These are phyloP conservation scores for Diorhabda sublineata DNA, from an alignment of 1,140 invertebrate genomes.

Conservation along the genomic window DNA sequence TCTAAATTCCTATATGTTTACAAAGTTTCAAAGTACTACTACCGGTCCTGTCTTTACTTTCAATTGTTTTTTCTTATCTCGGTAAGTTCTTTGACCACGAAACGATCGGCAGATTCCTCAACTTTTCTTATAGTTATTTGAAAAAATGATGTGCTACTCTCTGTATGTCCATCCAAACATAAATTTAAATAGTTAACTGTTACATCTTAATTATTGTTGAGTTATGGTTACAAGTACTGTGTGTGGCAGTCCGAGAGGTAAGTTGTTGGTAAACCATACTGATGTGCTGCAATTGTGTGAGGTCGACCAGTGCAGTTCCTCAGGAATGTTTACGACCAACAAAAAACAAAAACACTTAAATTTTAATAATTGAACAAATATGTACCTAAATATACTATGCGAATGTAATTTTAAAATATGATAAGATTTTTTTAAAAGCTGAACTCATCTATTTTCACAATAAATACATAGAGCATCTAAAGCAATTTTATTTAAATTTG, in stretches of 20 bases:
- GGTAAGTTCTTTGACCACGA: background rate
- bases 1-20: no score
- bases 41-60: background rate
- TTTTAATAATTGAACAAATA: no score
- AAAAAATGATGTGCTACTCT: constrained; percentile 13
- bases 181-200: constrained; percentile 17
- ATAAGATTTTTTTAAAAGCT: no score
- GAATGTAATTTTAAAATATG: no score
- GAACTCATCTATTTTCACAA: no score
- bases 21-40: background rate
- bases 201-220: constrained; percentile 14
- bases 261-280: constrained; percentile 4
- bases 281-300: constrained; percentile 3
- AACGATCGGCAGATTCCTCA: constrained; percentile 10
- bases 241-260: constrained; percentile 10
- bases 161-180: constrained; percentile 6
- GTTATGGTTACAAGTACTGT: constrained; percentile 9
- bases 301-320: background rate
- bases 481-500: no score
- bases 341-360: no score
- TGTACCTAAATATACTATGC: no score
- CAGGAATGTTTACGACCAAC: background rate
- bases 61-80: background rate
- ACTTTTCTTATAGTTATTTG: constrained; percentile 11
- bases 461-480: no score